Base-by-base conservation (phyloP, 2,113 vertebrate species). In the Callionymus lyra region DNA sequence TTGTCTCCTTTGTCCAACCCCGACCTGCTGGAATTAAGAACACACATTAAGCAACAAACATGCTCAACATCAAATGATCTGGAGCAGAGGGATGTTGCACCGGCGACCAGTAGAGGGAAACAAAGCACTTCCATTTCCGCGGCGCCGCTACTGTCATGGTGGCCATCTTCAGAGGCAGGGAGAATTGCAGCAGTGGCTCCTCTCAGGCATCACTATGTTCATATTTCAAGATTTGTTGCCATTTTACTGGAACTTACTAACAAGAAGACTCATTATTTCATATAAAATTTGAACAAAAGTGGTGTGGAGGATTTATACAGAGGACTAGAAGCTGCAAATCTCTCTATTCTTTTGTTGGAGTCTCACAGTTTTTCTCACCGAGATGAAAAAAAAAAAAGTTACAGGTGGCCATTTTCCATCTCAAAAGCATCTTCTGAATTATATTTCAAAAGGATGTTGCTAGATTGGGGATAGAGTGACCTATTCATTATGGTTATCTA, bases 101-200 rank as follows among this genome's bases (percentile, higher is more conserved):
- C 31, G 15, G 8, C 44, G n/a, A 63, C 69, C 79, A 79, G 70
- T 59, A 84, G 82, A 84, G 79, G 78, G 84, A 81, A 81, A 79
- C 66, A 79, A 62, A 69, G 80, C 6, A 10, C 77, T 56, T 31
- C 17, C 41, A 36, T 53, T 60, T n/a, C 15, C 40, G 21, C 34
- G 47, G 21, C 1, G 38, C 43, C 40, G 50, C 49, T 50, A 35
- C 50, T 15, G 18, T 58, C 50, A 67, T 50, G 38, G 50, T 48
- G 53, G 50, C 35, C 51, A 18, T 53, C 40, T 31, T 45, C 38
- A 51, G 40, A 44, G 45, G 58, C 21, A 27, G 21, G 21, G 21
- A 8, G 21, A 27, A 27, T 8, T 5, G 21, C 21, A 27, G 21
- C 21, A 4, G 8, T 27, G 4, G 8, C 21, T 27, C 21, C 21